These are phyloP conservation scores for Drosophila cognata DNA, from an alignment of 2,888 invertebrate genomes.

Conservation along the genomic window DNA sequence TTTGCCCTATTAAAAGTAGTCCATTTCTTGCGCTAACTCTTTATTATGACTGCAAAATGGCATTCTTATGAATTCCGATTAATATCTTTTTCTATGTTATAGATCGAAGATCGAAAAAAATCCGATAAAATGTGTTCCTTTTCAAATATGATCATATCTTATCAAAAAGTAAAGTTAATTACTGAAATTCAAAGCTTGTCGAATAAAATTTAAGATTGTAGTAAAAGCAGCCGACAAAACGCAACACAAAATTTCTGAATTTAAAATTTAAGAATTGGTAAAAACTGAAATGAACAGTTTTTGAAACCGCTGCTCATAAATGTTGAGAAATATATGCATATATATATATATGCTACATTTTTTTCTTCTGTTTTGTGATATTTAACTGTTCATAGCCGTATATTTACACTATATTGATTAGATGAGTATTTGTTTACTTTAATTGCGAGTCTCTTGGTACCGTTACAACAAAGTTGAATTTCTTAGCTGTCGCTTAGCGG, in stretches of 20 bases:
- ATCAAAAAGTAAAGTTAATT: too few species aligned
- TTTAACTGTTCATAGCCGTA: background rate
- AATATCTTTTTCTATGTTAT: background rate
- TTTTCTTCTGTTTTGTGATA: background rate
- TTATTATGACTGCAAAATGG: background rate
- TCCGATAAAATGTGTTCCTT: too few species aligned
- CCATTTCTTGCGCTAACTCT: background rate
- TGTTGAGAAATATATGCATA: too few species aligned
- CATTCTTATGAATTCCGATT: background rate
- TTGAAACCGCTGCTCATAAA: background rate
- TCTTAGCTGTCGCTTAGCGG: background rate
- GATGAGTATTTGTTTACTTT: background rate
- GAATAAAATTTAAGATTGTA: too few species aligned
- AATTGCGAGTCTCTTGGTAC: background rate
- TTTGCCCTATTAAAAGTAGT: background rate
- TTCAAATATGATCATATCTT: too few species aligned
- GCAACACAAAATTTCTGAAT: too few species aligned
- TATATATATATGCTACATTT: too few species aligned
- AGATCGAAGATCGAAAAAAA: background rate
- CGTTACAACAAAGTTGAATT: background rate
- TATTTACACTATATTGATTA: background rate
- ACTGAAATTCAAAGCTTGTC: too few species aligned
- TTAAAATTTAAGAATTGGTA: too few species aligned
- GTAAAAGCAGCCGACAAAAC: too few species aligned
- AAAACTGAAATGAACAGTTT: background rate